Percentiles rank a stretch among this genome's conserved stretches.
Conservation (phyloP, 2,113 vertebrate species). For the Xiphorhynchus elegans region DNA sequence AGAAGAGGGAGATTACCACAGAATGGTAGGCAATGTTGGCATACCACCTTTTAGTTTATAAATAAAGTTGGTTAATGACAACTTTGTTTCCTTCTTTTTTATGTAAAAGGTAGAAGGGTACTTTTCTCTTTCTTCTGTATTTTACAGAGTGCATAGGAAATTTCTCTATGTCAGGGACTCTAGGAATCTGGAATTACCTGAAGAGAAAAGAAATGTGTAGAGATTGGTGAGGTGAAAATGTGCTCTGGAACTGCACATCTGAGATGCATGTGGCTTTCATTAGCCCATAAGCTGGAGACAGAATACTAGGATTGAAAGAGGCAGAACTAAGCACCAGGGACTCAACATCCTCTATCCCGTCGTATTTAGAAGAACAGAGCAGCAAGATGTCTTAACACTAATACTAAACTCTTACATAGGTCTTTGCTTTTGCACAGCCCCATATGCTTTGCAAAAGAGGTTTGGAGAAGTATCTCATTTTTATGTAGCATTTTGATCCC, state of each 20-base stretch:
- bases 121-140: not conserved
- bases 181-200: not conserved
- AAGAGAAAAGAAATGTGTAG: not conserved
- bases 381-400: not conserved
- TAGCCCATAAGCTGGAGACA: not conserved
- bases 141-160: not conserved
- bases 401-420: not conserved
- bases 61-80: not conserved
- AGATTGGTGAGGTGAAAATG: not conserved
- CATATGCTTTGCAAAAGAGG: not conserved
- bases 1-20: not conserved
- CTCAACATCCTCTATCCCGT: not conserved
- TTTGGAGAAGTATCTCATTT: not conserved
- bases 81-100: not conserved
- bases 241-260: not conserved
- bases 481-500: not conserved
- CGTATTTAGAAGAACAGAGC: not conserved
- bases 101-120: not conserved
- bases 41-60: not conserved
- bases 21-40: not conserved
- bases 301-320: not conserved
- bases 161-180: not conserved
- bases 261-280: not conserved
- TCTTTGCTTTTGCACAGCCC: not conserved
- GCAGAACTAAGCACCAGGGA: not conserved